Conservation (phyloP, 92 coral and sea anemone species). For the Palythoa heliodiscus region DNA sequence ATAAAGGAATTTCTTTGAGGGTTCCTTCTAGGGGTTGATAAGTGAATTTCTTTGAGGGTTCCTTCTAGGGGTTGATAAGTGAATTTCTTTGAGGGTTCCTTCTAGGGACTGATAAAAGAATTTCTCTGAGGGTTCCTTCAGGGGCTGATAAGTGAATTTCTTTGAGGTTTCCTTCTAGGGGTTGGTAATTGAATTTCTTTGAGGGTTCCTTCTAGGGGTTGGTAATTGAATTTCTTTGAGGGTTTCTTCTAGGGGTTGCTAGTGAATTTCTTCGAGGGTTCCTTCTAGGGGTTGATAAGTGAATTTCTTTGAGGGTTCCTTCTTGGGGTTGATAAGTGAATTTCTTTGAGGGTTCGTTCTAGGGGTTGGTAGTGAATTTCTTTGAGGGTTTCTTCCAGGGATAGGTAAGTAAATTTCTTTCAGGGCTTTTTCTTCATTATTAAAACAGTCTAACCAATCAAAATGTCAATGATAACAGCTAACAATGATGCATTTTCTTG, state of each 20-base stretch:
- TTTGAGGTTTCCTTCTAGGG: neutral
- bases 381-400: neutral
- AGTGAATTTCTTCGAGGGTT: neutral
- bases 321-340: neutral
- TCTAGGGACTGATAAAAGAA: neutral
- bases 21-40: neutral
- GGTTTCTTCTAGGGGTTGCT: neutral
- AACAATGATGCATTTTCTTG: neutral
- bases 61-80: neutral
- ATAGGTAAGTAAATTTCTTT: neutral
- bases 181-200: neutral
- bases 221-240: too few species aligned
- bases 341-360: neutral
- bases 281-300: neutral
- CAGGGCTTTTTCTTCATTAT: too few species aligned
- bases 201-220: too few species aligned
- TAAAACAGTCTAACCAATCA: too few species aligned
- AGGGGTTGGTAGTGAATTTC: neutral
- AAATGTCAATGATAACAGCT: neutral
- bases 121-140: neutral
- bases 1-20: too few species aligned
- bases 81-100: neutral
- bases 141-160: neutral
- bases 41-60: too few species aligned
- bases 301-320: neutral